These are phyloP conservation scores for Orestias chungarensis DNA, from an alignment of 2,797 vertebrate species.

Conservation along the genomic window DNA sequence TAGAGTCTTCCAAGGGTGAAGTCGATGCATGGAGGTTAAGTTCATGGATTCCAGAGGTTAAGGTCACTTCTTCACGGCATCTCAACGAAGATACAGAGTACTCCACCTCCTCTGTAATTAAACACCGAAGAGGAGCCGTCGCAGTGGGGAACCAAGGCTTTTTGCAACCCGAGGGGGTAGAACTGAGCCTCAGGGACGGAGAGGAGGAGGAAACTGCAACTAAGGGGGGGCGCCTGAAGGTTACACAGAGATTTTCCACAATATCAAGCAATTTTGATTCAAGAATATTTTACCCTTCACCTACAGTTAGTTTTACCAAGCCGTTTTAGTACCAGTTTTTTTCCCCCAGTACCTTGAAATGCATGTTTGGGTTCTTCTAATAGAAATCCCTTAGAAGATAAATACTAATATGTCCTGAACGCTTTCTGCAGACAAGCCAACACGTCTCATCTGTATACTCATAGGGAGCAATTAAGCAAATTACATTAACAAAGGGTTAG, in stretches of 20 bases:
- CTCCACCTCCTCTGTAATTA: slow-evolving; percentile 80
- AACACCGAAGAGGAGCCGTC: slow-evolving; percentile 65
- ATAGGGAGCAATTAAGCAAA: slow-evolving; percentile 81
- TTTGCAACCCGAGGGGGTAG: slow-evolving; percentile 59
- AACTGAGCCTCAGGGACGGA: slow-evolving; percentile 50
- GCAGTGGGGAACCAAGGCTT: slow-evolving; percentile 49
- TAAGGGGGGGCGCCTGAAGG: slow-evolving; percentile 58
- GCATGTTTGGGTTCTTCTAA: background rate
- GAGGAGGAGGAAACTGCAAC: slow-evolving; percentile 46
- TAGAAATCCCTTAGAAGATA: slow-evolving; percentile 44
- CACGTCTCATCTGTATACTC: slow-evolving; percentile 73
- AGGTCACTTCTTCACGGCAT: slow-evolving; percentile 49
- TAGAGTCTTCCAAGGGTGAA: background rate
- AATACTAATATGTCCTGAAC: slow-evolving; percentile 73
- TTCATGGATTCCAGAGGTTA: slow-evolving; percentile 1
- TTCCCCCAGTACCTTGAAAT: background rate
- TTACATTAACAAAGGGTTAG: slow-evolving; percentile 79
- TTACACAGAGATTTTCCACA: slow-evolving; percentile 23
- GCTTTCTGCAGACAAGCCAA: slow-evolving; percentile 63
- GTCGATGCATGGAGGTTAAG: slow-evolving; percentile 13
- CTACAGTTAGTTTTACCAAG: background rate
- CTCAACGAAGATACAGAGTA: slow-evolving; percentile 53
- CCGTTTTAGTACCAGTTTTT: background rate
- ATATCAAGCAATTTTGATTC: background rate
- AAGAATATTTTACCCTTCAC: background rate